These are phyloP conservation scores for Odocoileus hemionus DNA, from an alignment of 2,113 vertebrate species.

Conservation along the genomic window DNA sequence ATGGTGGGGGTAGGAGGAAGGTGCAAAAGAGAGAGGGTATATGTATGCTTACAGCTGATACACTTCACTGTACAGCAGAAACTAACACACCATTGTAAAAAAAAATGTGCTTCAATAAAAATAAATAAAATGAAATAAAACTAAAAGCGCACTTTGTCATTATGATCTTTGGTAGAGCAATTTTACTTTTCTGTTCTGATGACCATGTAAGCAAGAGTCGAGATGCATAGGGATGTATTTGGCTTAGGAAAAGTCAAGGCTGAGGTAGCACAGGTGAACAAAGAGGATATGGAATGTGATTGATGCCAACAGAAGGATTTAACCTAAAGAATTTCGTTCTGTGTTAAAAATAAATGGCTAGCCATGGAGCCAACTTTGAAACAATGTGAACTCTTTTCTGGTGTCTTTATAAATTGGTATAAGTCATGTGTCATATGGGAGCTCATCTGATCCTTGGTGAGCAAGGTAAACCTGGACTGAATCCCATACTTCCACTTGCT, in stretches of 20 bases:
- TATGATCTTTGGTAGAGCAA: neutral
- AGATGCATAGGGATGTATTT: neutral
- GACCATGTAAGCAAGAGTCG: neutral
- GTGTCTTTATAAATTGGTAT: neutral
- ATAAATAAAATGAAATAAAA: neutral
- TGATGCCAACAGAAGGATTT: neutral
- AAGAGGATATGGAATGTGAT: neutral
- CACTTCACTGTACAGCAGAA: neutral
- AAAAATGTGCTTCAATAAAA: neutral
- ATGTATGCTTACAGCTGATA: neutral
- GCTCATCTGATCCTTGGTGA: neutral
- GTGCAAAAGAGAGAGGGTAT: neutral
- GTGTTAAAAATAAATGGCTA: neutral
- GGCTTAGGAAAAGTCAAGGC: neutral
- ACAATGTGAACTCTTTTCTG: neutral
- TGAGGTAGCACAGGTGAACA: neutral
- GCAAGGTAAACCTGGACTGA: neutral
- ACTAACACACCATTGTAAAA: neutral
- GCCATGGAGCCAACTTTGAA: neutral
- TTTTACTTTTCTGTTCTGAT: constrained; percentile 6
- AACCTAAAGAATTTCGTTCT: neutral
- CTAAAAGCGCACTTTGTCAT: neutral
- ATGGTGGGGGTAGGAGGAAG: neutral
- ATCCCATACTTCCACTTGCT: neutral
- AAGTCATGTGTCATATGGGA: neutral